Conservation (phyloP, 2,888 invertebrate genomes). For the Ectobius pallidus region DNA sequence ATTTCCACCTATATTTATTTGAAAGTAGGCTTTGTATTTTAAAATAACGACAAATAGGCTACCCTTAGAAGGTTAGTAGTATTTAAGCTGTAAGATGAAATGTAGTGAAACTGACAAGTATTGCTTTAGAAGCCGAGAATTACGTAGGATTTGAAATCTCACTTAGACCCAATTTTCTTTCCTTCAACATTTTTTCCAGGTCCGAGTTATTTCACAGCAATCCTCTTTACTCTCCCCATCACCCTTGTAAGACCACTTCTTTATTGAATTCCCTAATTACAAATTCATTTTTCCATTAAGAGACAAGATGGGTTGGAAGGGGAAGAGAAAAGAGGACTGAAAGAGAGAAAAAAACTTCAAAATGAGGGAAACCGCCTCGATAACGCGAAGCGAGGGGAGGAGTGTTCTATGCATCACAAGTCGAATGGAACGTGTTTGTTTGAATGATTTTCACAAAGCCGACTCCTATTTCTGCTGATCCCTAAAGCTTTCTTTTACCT, state of each 20-base stretch:
- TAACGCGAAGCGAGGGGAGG: neutral
- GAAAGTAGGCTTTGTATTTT: too few relatives aligned
- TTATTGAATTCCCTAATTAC: constrained; percentile 43
- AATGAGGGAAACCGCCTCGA: constrained; percentile 23
- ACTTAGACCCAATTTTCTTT: constrained; percentile 33
- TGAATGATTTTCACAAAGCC: constrained; percentile 23
- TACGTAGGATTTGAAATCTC: constrained; percentile 17
- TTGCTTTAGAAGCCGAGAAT: constrained; percentile 17
- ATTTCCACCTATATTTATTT: too few relatives aligned
- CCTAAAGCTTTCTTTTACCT: constrained; percentile 27
- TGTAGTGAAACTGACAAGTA: constrained; percentile 18
- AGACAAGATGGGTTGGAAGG: constrained; percentile 32
- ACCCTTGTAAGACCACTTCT: constrained; percentile 6
- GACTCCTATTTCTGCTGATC: constrained; percentile 23
- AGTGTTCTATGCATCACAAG: constrained; percentile 20
- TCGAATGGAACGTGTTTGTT: constrained; percentile 27
- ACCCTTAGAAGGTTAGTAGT: too few relatives aligned
- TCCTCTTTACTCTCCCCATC: neutral
- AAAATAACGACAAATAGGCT: too few relatives aligned
- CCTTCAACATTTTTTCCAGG: neutral
- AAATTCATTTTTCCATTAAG: constrained; percentile 43
- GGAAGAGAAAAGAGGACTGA: too few relatives aligned
- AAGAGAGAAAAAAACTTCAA: constrained; percentile 12
- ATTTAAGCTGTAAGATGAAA: too few relatives aligned
- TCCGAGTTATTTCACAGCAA: constrained; percentile 8